Base-by-base conservation (phyloP, 2,797 vertebrate genomes). In the Sebastes diploproa region DNA sequence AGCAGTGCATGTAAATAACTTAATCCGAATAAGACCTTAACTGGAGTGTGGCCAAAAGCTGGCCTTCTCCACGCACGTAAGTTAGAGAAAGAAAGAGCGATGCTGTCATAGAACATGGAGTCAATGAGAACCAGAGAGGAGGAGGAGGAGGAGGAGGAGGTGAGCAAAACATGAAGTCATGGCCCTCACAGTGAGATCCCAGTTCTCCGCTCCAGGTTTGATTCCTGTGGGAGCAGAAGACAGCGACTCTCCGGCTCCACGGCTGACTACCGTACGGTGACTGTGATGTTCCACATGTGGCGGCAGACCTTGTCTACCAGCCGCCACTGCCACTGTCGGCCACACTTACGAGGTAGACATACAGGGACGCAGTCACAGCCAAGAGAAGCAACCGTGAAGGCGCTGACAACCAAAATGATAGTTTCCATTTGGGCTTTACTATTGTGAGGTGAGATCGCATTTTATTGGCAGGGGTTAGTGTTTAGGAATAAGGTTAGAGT, bases 211-310 rank as follows among this genome's bases (percentile, higher is more conserved):
- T 77, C 86, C 80, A 77, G 80, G 82, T 89, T 82, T 55, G 81
- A 77, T 59, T 86, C 91, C 92, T 77, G 66, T 75, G 89, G 90
- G 88, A 91, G 78, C 69, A 78, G 83, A 75, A 88, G 91, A 90
- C 87, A 89, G 89, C 89, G 91, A 91, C 94, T 90, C 86, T 42
- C 60, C 64, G 93, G 83, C 91, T 93, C 94, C 92, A 77, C 12
- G 50, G 86, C 90, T 91, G 93, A 91, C 89, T 85, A 82, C 88
- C 72, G 83, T 83, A 72, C 18, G 74, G 92, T 93, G 94, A 94
- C 91, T 63, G 87, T 92, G 91, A 93, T 93, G 91, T 93, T 94
- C 93, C 92, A 92, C 90, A 90, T 82, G 90, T 89, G 91, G 89
- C 82, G 29, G 70, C 78, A 36, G 82, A 7, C 75, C 78, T 68